Evolutionary conservation across 2,113 vertebrate species (phyloP).

Genomic region (Grantiella picta): DNA sequence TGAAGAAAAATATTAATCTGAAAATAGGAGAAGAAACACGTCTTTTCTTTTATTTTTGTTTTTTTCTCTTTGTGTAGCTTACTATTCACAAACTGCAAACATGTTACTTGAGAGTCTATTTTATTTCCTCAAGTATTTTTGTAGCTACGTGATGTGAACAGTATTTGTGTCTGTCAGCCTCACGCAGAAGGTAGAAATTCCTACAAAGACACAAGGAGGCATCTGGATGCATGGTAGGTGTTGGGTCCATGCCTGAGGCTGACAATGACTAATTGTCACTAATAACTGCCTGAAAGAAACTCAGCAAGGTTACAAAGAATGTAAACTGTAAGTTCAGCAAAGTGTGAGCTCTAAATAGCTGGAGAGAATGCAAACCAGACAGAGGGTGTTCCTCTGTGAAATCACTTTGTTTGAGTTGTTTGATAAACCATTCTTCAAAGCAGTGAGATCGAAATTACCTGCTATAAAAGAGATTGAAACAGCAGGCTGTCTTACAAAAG

Average conservation of each 20-base stretch:
- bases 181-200: not conserved
- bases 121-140: not conserved
- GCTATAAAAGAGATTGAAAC: not conserved
- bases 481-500: not conserved
- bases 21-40: not conserved
- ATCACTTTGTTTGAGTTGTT: not conserved
- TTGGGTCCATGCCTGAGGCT: not conserved
- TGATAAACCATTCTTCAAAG: not conserved
- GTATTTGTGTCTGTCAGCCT: not conserved
- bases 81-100: not conserved
- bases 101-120: not conserved
- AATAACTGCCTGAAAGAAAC: not conserved
- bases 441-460: not conserved
- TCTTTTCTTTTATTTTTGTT: not conserved
- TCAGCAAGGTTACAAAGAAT: not conserved
- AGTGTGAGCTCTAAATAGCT: not conserved
- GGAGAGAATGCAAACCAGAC: not conserved
- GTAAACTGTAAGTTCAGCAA: not conserved
- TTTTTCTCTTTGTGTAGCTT: not conserved
- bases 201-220: not conserved
- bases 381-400: not conserved
- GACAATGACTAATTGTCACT: not conserved
- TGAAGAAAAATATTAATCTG: not conserved
- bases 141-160: not conserved
- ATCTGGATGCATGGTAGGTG: not conserved